Evolutionary conservation across 2,888 invertebrate species (phyloP), one percentile per base, ranked within the genome.

Genomic region (Proisotoma minuta): DNA sequence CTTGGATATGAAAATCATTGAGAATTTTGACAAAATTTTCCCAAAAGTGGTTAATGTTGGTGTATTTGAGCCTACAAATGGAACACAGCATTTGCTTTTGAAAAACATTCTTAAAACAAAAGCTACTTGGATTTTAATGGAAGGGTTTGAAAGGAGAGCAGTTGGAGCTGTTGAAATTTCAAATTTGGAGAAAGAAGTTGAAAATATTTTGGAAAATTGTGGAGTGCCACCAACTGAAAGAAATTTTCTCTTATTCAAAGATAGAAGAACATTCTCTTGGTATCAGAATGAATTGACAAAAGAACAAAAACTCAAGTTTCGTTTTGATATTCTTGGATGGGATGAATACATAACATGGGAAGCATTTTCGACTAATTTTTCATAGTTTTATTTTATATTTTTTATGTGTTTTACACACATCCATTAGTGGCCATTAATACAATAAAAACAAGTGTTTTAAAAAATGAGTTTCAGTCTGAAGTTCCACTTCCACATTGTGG

Each of bases 281-380:
- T 53, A 15, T 23, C 52, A 26, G 8, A 20, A 34, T 1, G 43
- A 26, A n/a, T 23, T 60, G 1, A 18, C 18, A 15, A n/a, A 27
- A n/a, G 22, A 3, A 23, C 39, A 56, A 28, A 47, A 10, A 1
- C 28, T 61, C 5, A n/a, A 40, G 2, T 43, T 57, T 18, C 39
- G 61, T 3, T 61, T 57, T 57, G 15, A 40, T 10, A 40, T 56
- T 3, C 43, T 61, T 4, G 61, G 61, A 0, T 61, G 61, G 61
- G 56, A 61, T 49, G 56, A 61, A 27, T 61, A 61, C 49, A 57
- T 61, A 20, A 57, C 56, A 8, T 29, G 18, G 24, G 28, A 61
- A 15, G 24, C 27, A 15, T 61, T 56, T 26, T 24, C 29, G 39
- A 20, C 27, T 8, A 34, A 54, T 22, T 54, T 54, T n/a, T 54